A percentile compares a stretch with the other conserved stretches of the same genome.
Evolutionary conservation across 2,113 vertebrate genomes (phyloP).

Genomic region (Poeciliopsis occidentalis): DNA sequence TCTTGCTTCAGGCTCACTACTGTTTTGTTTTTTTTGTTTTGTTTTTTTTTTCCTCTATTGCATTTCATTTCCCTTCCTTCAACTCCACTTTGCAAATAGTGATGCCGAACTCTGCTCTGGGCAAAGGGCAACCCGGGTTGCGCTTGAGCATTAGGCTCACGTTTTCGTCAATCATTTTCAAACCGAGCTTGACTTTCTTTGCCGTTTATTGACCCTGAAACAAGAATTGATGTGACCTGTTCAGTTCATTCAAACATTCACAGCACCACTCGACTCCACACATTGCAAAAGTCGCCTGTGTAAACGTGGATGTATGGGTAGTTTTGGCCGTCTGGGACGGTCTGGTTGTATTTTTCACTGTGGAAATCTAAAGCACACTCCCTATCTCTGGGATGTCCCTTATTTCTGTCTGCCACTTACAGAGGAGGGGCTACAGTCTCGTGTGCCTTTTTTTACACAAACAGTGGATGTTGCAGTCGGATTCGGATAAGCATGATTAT

Average conservation of each 20-base stretch:
- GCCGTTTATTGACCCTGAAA: no score
- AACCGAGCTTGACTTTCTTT: no score
- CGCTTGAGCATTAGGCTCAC: no score
- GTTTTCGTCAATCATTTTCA: no score
- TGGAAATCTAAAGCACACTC: slow-evolving; percentile 65
- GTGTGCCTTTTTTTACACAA: slow-evolving; percentile 70
- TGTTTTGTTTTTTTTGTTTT: neutral
- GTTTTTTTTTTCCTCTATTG: neutral
- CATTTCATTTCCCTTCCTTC: neutral
- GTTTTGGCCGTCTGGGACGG: slow-evolving; percentile 26
- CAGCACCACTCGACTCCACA: no score
- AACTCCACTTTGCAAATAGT: no score
- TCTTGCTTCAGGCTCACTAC: neutral
- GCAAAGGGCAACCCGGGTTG: neutral
- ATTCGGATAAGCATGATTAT: slow-evolving; percentile 60
- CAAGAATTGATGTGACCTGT: no score
- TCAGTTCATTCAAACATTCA: no score
- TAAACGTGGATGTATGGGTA: neutral
- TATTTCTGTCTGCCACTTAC: slow-evolving; percentile 62
- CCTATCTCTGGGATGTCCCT: slow-evolving; percentile 53
- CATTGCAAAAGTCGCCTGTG: neutral
- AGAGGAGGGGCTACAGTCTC: slow-evolving; percentile 57
- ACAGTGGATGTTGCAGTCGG: slow-evolving; percentile 56
- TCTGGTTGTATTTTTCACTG: slow-evolving; percentile 47
- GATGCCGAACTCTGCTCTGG: neutral